Evolutionary conservation across 2,797 vertebrate genomes (phyloP).

Genomic region (Myiotriccus ornatus): DNA sequence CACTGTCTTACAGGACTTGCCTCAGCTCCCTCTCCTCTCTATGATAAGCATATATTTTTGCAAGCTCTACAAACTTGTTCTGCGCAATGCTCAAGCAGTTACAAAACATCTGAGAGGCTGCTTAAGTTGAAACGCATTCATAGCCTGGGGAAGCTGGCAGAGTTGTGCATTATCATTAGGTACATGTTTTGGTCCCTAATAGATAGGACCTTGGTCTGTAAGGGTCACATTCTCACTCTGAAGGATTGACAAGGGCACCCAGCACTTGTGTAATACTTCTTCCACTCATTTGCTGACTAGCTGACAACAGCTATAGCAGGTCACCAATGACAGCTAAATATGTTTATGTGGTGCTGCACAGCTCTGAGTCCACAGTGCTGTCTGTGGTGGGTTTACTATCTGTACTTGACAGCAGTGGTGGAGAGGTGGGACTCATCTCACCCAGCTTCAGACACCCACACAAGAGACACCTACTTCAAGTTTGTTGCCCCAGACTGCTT

Average conservation of each 20-base stretch:
- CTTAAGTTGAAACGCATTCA: background rate
- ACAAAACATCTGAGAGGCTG: background rate
- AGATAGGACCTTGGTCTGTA: background rate
- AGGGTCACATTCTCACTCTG: background rate
- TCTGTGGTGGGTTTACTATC: background rate
- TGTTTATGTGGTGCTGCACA: background rate
- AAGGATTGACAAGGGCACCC: background rate
- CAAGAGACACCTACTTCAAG: conserved; percentile 30
- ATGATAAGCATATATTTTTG: background rate
- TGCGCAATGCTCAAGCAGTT: background rate
- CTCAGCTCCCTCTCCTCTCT: background rate
- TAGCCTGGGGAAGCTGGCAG: background rate
- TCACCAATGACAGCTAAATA: background rate
- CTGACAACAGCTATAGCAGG: background rate
- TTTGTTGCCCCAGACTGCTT: conserved; percentile 35
- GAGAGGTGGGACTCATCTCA: conserved; percentile 12
- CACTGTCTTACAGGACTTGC: background rate
- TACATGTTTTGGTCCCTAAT: background rate
- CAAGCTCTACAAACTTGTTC: background rate
- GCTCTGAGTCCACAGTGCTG: background rate
- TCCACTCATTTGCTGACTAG: background rate
- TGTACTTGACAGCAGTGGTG: background rate
- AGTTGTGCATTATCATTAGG: background rate
- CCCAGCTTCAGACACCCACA: conserved; percentile 33
- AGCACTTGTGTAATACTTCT: background rate